A percentile compares a stretch with the other conserved stretches of the same genome.
phyloP scores from a whole-genome alignment of 2,888 invertebrate genomes.

The Glaucopsyche alexis region DNA sequence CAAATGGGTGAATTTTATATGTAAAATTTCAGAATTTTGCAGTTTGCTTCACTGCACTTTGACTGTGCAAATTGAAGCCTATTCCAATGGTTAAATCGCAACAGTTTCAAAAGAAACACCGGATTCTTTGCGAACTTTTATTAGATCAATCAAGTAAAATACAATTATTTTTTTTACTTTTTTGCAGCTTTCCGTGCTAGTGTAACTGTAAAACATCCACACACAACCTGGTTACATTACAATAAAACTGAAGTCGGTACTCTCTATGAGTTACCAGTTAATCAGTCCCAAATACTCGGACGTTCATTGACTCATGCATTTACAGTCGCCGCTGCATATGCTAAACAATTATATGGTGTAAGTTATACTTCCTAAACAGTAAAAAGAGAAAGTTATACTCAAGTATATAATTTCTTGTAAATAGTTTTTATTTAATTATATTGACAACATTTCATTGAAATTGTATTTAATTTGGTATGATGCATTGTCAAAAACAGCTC shows the following conservation, averaged over 20 bases:
- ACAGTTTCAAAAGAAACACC: constrained; percentile 21
- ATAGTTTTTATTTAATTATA: neutral
- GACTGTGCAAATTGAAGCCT: too few relatives aligned
- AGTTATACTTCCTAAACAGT: constrained; percentile 26
- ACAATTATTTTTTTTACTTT: constrained; percentile 19
- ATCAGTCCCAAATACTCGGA: constrained; percentile 83
- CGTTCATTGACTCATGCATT: constrained; percentile 87
- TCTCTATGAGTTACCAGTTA: constrained; percentile 84
- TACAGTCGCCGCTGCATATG: constrained; percentile 87
- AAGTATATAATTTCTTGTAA: constrained; percentile 13
- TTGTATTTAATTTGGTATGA: neutral
- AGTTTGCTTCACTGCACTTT: too few relatives aligned
- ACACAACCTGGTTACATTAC: constrained; percentile 88
- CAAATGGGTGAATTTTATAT: too few relatives aligned
- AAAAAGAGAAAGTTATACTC: constrained; percentile 17
- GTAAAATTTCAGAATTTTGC: too few relatives aligned
- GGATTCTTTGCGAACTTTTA: constrained; percentile 27
- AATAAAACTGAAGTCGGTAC: constrained; percentile 83
- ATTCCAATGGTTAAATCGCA: too few relatives aligned
- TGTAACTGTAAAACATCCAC: constrained; percentile 81
- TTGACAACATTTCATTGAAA: constrained; percentile 11
- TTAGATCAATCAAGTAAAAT: constrained; percentile 6
- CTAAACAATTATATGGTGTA: constrained; percentile 87
- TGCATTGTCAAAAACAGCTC: neutral
- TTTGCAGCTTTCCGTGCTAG: constrained; percentile 73